phyloP scores from a whole-genome alignment of 2,113 vertebrate genomes.

The Datnioides undecimradiatus region DNA sequence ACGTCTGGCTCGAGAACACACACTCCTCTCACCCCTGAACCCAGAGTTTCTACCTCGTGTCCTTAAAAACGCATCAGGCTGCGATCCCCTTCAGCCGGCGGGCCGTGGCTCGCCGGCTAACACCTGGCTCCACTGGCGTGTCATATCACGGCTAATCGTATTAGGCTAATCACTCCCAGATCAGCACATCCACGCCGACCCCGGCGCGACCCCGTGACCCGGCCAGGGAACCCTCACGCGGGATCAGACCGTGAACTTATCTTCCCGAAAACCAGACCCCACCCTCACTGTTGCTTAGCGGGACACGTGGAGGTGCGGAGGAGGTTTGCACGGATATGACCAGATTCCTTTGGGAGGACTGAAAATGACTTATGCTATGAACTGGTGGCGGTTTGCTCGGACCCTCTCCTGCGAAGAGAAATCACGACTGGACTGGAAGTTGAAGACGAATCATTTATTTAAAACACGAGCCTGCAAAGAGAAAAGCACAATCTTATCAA shows the following conservation, averaged over 20 bases:
- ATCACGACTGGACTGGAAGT: conserved; percentile 4
- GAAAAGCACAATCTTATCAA: conserved; percentile 10
- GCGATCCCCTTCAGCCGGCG: conserved; percentile 5
- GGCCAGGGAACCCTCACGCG: conserved; percentile 46
- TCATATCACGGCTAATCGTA: conserved; percentile 73
- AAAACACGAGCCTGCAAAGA: neutral
- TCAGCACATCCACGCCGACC: conserved; percentile 73
- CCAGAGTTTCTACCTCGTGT: neutral
- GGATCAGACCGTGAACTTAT: conserved; percentile 67
- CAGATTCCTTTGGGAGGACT: conserved; percentile 39
- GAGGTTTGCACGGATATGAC: conserved; percentile 33
- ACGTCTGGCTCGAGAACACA: neutral
- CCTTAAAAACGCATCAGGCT: conserved; percentile 17
- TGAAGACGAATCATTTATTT: conserved; percentile 4
- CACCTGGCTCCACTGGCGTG: conserved; percentile 75
- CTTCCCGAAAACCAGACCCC: conserved; percentile 48
- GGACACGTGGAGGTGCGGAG: neutral
- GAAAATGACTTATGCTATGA: conserved; percentile 38
- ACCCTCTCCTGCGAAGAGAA: conserved; percentile 15
- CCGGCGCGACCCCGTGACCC: conserved; percentile 58
- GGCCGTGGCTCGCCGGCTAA: conserved; percentile 36
- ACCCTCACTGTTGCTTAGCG: conserved; percentile 25
- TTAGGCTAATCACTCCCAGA: conserved; percentile 76
- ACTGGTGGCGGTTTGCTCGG: conserved; percentile 48
- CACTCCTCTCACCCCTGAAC: conserved; percentile 1